Conservation (phyloP, 1,140 invertebrate species). For the Pseudomyrmex dendroicus region DNA sequence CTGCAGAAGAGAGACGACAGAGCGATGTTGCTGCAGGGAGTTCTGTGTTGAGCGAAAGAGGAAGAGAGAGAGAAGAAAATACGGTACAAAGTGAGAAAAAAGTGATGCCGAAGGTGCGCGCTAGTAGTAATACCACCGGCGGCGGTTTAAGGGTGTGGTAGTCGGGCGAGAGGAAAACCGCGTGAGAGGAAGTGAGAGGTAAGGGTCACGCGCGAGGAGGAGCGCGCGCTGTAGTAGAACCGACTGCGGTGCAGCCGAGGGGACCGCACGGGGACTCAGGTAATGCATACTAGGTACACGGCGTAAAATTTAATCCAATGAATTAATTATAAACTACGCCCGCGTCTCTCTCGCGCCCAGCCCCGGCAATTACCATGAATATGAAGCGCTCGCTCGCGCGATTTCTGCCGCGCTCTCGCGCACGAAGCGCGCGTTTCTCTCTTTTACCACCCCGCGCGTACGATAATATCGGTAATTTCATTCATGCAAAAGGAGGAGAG, state of each 20-base stretch:
- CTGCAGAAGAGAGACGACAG: not conserved
- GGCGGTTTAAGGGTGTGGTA: slow-evolving; percentile 27
- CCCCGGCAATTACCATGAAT: slow-evolving; percentile 75
- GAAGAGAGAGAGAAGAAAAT: not conserved
- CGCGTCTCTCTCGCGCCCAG: slow-evolving; percentile 56
- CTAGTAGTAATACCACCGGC: slow-evolving; percentile 11
- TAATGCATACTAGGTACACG: slow-evolving; percentile 71
- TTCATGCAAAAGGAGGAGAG: slow-evolving; percentile 15
- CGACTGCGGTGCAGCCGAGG: not conserved
- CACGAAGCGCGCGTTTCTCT: slow-evolving; percentile 8
- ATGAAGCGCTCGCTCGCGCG: slow-evolving; percentile 57
- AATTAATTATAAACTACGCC: slow-evolving; percentile 78
- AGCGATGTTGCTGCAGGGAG: not conserved
- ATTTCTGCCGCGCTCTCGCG: slow-evolving; percentile 42
- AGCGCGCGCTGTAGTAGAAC: not conserved
- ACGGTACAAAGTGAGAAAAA: slow-evolving; percentile 29
- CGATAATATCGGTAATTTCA: slow-evolving; percentile 69
- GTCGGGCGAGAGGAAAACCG: not conserved
- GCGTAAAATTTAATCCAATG: slow-evolving; percentile 78
- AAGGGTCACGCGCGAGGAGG: not conserved
- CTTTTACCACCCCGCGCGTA: slow-evolving; percentile 1
- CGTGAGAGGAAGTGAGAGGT: slow-evolving; percentile 5
- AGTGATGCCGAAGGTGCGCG: slow-evolving; percentile 3
- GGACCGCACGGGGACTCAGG: slow-evolving; percentile 20
- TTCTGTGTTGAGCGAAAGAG: not conserved